Conservation (phyloP, 1,140 invertebrate species). For the Zaprionus nigranus region DNA sequence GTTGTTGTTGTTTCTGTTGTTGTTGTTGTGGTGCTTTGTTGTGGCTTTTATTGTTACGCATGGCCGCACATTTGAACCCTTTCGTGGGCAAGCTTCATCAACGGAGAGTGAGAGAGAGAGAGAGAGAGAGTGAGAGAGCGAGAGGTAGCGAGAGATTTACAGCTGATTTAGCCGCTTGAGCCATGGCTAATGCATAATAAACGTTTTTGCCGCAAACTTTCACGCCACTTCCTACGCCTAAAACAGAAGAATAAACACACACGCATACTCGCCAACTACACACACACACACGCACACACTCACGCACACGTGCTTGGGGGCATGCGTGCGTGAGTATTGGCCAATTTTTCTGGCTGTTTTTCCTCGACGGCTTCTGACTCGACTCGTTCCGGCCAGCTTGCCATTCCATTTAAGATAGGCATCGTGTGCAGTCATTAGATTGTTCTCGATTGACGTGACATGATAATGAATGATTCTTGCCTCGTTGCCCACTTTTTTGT, state of each 20-base stretch:
- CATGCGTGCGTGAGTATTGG: conserved; percentile 35
- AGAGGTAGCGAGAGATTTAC: conserved; percentile 58
- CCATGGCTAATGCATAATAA: conserved; percentile 79
- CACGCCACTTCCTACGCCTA: conserved; percentile 33
- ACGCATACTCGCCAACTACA: conserved; percentile 4
- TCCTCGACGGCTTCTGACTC: conserved; percentile 4
- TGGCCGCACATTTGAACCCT: conserved; percentile 38
- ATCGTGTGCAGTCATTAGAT: conserved; percentile 84
- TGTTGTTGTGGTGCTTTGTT: conserved; percentile 19
- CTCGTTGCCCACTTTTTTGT: conserved; percentile 24
- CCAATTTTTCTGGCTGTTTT: conserved; percentile 22
- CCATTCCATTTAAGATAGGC: conserved; percentile 77
- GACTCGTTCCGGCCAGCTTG: conserved; percentile 28
- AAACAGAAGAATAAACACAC: conserved; percentile 22
- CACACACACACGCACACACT: not conserved
- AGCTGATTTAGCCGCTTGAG: conserved; percentile 80
- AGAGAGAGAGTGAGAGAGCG: not conserved
- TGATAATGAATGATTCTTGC: conserved; percentile 81
- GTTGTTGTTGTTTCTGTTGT: conserved; percentile 22
- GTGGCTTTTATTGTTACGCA: conserved; percentile 21
- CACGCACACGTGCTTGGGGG: conserved; percentile 22
- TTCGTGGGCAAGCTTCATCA: conserved; percentile 22
- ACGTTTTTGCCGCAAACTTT: conserved; percentile 72
- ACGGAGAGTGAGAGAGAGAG: conserved; percentile 5
- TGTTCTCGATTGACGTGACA: conserved; percentile 84